Percentiles rank a stretch among this genome's conserved stretches.
phyloP scores from a whole-genome alignment of 2,113 vertebrate genomes.

The Talpa occidentalis region DNA sequence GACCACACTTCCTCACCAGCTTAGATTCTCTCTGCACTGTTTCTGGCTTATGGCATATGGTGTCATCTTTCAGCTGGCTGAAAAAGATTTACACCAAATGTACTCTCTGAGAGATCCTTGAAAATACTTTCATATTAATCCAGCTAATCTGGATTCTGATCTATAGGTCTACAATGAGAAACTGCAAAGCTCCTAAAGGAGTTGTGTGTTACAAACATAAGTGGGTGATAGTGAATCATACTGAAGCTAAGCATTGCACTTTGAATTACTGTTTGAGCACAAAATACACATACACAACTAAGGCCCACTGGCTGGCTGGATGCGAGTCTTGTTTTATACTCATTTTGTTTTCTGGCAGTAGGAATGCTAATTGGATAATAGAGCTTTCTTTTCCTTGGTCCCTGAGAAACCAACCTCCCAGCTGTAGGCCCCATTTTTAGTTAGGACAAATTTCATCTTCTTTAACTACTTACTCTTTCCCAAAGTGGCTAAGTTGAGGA shows the following conservation, averaged over 20 bases:
- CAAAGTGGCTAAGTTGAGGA: constrained; percentile 62
- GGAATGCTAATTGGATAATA: constrained; percentile 36
- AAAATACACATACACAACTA: neutral
- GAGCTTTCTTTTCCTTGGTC: neutral
- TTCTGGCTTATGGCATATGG: neutral
- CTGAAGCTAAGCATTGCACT: neutral
- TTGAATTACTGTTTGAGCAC: neutral
- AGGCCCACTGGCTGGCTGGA: neutral
- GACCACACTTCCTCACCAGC: neutral
- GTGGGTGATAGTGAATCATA: neutral
- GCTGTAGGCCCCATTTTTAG: constrained; percentile 67
- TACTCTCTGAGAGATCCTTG: neutral
- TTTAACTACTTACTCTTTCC: constrained; percentile 72
- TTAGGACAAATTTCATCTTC: constrained; percentile 65
- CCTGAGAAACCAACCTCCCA: constrained; percentile 55
- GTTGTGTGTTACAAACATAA: neutral
- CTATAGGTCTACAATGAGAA: neutral
- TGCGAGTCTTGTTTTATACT: neutral
- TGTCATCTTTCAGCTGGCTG: constrained; percentile 15
- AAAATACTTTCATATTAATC: constrained; percentile 35
- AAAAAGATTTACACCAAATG: neutral
- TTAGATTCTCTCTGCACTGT: neutral
- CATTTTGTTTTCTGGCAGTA: neutral
- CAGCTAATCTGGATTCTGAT: neutral
- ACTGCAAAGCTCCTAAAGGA: neutral